These are phyloP conservation scores for Pristionchus maxplancki DNA, from an alignment of 2,888 invertebrate genomes.

Conservation along the genomic window DNA sequence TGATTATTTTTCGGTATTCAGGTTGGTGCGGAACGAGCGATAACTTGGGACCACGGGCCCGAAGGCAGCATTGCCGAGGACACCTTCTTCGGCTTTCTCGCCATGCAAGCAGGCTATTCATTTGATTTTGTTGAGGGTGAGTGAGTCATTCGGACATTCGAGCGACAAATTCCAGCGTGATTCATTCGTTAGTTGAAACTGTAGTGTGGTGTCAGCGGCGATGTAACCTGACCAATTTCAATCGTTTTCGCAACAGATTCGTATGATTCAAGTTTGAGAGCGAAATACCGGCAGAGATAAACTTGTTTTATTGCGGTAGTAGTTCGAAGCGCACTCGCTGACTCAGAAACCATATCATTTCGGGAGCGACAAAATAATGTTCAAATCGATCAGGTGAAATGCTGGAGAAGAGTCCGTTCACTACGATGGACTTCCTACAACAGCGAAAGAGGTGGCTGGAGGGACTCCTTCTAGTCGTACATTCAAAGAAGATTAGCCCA, in stretches of 20 bases:
- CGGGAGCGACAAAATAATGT: no score
- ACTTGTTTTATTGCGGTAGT: no score
- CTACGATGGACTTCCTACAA: conserved; percentile 93
- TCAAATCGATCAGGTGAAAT: conserved; percentile 86
- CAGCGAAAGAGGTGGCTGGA: conserved; percentile 95
- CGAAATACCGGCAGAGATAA: no score
- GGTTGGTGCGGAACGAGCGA: conserved; percentile 81
- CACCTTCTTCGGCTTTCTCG: conserved; percentile 96
- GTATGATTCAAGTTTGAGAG: no score
- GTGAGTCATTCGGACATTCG: no score
- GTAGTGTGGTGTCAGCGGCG: no score
- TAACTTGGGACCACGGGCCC: conserved; percentile 96
- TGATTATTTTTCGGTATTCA: conserved; percentile 33
- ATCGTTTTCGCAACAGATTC: no score
- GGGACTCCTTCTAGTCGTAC: conserved; percentile 80
- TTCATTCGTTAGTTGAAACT: not conserved
- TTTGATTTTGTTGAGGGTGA: conserved; percentile 92
- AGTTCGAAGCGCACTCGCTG: no score
- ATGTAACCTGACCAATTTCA: not conserved
- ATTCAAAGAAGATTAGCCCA: conserved; percentile 74
- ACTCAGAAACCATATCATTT: no score
- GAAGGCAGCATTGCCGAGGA: conserved; percentile 98
- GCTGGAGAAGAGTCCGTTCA: conserved; percentile 98
- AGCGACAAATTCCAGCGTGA: no score
- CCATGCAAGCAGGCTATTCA: conserved; percentile 90